Evolutionary conservation across 1,140 invertebrate genomes (phyloP).

Genomic region (Aricia agestis): DNA sequence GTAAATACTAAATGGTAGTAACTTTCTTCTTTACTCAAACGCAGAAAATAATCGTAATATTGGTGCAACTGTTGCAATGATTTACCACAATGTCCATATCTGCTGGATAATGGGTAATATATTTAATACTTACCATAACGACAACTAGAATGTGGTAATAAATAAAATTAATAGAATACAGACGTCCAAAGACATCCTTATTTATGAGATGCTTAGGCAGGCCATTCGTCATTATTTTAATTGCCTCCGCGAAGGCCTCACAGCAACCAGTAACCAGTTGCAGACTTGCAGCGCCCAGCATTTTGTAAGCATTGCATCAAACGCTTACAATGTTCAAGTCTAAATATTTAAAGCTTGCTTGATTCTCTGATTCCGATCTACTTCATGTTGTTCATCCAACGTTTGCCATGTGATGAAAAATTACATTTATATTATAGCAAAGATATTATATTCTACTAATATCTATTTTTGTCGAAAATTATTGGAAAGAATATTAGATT

Average conservation of each 20-base stretch:
- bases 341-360: background rate
- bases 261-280: constrained; percentile 20
- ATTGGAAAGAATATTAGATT: no score
- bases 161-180: constrained; percentile 32
- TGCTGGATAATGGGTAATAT: background rate
- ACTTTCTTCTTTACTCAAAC: no score
- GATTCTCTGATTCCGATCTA: no score
- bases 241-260: constrained; percentile 33
- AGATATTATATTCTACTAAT: no score
- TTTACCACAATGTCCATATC: background rate
- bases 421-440: no score
- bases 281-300: constrained; percentile 7
- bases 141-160: constrained; percentile 26
- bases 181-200: constrained; percentile 23
- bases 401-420: no score
- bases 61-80: background rate
- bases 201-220: constrained; percentile 28
- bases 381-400: no score
- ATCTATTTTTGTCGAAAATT: no score
- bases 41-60: background rate
- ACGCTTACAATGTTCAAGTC: background rate
- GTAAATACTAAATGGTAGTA: no score
- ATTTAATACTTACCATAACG: constrained; percentile 6
- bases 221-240: constrained; percentile 38
- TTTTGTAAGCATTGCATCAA: constrained; percentile 1